Base-by-base conservation (phyloP, 2,113 vertebrate species). In the Ammodytes marinus region DNA sequence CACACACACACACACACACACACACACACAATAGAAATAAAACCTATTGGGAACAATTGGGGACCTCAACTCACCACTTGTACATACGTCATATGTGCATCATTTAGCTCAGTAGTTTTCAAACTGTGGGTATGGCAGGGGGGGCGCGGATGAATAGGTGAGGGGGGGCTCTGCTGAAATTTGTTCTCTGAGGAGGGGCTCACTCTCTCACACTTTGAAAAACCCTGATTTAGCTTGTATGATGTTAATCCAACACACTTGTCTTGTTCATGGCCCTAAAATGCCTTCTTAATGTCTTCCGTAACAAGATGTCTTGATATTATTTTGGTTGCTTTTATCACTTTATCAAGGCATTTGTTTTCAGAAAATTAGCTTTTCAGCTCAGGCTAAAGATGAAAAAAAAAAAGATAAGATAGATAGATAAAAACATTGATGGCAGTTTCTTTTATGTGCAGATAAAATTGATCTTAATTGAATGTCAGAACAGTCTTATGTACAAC, bases 71-170 rank as follows among this genome's bases (percentile, higher is more conserved):
- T 52, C 45, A 86, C 67, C 8, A 53, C 47, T 58, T 57, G 47
- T 13, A 1, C 39, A 55, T 79, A 84, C 78, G 86, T 85, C n/a
- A 87, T 77, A 64, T 65, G 15, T 27, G 63, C n/a, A 27, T 27
- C 27, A 27, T 27, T 27, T 27, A 27, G 27, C 27, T 27, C 27
- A 27, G 27, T 27, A 2, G 27, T 27, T 27, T 27, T 27, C 27
- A 27, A 27, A 27, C 27, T 27, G 27, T 27, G 27, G 27, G 27
- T 27, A 27, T 27, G 27, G 27, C 27, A 27, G 27, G 27, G 27
- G 27, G 27, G 27, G 27, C 27, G 27, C 27, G 27, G 27, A 27
- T 27, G 27, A 27, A 27, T 27, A 27, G 27, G 27, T 27, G 27
- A 27, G 27, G 2, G 27, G 27, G 27, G 27, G 27, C 27, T 27